phyloP scores from a whole-genome alignment of 2,888 invertebrate genomes.

The Ophioninae sp. region DNA sequence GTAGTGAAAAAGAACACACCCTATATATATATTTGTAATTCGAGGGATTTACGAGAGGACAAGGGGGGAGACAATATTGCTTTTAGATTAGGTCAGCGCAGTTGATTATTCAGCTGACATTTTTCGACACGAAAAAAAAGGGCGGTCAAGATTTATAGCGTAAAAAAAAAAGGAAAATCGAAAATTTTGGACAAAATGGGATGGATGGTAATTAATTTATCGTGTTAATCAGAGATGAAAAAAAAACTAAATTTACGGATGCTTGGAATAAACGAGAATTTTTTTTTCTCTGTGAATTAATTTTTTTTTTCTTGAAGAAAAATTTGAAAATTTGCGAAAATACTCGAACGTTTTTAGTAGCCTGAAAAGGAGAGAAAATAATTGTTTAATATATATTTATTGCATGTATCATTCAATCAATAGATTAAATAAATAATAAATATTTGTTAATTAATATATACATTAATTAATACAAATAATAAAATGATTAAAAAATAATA shows the following conservation, averaged over 20 bases:
- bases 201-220: too few species aligned
- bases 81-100: slow-evolving; percentile 44
- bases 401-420: too few species aligned
- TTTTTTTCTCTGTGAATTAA: too few species aligned
- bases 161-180: slow-evolving; percentile 30
- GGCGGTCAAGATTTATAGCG: neutral
- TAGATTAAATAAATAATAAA: too few species aligned
- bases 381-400: too few species aligned
- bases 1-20: neutral
- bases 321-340: too few species aligned
- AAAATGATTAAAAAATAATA: too few species aligned
- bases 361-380: slow-evolving; percentile 44
- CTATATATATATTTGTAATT: slow-evolving; percentile 24
- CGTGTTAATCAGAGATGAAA: too few species aligned
- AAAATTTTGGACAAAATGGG: neutral
- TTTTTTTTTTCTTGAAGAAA: too few species aligned
- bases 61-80: slow-evolving; percentile 15
- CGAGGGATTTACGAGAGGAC: neutral
- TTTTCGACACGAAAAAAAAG: slow-evolving; percentile 28
- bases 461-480: neutral
- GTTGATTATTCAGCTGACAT: slow-evolving; percentile 56
- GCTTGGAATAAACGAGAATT: neutral
- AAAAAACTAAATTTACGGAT: slow-evolving; percentile 16
- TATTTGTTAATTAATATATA: slow-evolving; percentile 7
- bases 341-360: neutral